Base-by-base conservation (phyloP, 2,888 invertebrate species). In the Agriopis aurantiaria region DNA sequence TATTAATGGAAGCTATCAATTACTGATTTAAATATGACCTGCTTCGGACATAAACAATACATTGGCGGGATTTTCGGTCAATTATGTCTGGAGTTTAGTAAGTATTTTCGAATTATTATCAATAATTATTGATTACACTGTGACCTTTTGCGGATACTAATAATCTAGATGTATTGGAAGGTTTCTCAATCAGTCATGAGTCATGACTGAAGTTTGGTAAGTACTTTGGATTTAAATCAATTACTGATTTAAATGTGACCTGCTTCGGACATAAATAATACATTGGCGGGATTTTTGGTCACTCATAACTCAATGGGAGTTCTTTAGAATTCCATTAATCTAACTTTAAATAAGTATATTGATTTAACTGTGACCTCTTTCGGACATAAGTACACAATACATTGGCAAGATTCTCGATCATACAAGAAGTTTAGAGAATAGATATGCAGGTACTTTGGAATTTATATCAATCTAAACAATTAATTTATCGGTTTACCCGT, bases 261-360 rank as follows among this genome's bases (percentile, higher is more conserved):
- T 81, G 80, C 80, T 83, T 86, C 71, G 65, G 51, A 52, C 81
- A 85, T 86, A 86, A 87, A 87, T 83, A 87, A 82, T 75, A 61
- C 67, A 53, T 51, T 51, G 70, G 69, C 72, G 66, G 64, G 56
- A 56, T 14, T 12, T n/a, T 5, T 11, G 8, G 33, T 23, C 14
- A 46, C 12, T 55, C 43, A 14, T 9, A 12, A 17, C 9, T 52
- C 17, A 46, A 46, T 64, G 64, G 59, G 4, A 60, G 64, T 64
- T 14, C 43, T 43, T 23, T 23, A 5, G 23, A 40, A 55, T 55
- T 41, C 9, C 8, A 17, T 52, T 17, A 17, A 9, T 33, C 33
- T 3, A 4, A 51, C 2, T 49, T 0, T 46, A 11, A 33, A 33
- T 33, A 5, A 33, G 5, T 33, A 33, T 33, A 33, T 33, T 33